These are phyloP conservation scores for Mareca strepera DNA, from an alignment of 2,797 vertebrate species.

Conservation along the genomic window DNA sequence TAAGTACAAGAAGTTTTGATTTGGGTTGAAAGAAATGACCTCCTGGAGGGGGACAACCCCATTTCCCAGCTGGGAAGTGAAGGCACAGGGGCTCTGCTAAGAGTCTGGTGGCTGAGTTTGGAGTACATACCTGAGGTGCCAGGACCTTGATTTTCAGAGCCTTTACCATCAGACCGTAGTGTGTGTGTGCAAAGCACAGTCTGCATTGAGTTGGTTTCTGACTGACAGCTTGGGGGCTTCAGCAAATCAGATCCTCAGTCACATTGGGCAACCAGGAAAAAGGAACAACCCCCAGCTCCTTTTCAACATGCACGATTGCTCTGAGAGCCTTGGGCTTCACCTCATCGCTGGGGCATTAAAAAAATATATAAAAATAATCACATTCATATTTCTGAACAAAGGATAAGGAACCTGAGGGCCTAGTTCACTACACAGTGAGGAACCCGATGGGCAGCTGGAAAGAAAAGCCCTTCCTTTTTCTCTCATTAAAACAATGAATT, in stretches of 20 bases:
- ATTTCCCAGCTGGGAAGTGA: not conserved
- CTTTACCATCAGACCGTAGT: not conserved
- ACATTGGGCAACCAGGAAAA: not conserved
- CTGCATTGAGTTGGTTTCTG: not conserved
- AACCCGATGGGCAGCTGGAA: not conserved
- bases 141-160: not conserved
- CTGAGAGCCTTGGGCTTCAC: not conserved
- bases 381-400: not conserved
- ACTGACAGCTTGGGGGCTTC: not conserved
- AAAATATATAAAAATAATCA: not conserved
- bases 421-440: not conserved
- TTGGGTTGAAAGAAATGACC: not conserved
- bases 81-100: not conserved
- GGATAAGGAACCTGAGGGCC: not conserved
- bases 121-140: not conserved
- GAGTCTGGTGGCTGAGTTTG: not conserved
- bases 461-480: not conserved
- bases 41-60: not conserved
- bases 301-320: not conserved
- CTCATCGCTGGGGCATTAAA: not conserved
- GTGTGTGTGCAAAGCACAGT: not conserved
- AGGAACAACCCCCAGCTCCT: not conserved
- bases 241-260: not conserved
- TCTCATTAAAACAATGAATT: not conserved
- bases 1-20: not conserved